Conservation (phyloP, 2,797 vertebrate genomes). For the Meda fulgida region DNA sequence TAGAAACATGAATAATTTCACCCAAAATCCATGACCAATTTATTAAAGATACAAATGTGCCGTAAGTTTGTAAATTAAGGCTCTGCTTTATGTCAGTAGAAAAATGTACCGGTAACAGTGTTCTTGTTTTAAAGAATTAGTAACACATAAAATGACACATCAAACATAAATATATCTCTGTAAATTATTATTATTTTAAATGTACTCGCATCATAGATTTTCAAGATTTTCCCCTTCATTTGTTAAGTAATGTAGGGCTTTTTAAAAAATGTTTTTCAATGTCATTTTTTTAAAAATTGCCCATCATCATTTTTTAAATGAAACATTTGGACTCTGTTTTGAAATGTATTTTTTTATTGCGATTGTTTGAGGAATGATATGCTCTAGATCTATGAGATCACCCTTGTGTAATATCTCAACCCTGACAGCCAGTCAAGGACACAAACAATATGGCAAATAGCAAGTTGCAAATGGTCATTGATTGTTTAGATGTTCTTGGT, state of each 20-base stretch:
- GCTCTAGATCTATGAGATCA: conserved; percentile 71
- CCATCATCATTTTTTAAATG: background rate
- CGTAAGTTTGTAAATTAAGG: background rate
- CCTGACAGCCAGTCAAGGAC: conserved; percentile 80
- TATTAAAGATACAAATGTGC: background rate
- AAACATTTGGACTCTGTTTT: background rate
- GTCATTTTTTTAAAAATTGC: background rate
- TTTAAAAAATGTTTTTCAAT: background rate
- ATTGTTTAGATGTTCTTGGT: conserved; percentile 86
- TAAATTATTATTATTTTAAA: background rate
- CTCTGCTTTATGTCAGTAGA: background rate
- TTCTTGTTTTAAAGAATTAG: background rate
- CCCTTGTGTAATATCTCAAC: conserved; percentile 77
- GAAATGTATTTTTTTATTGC: background rate
- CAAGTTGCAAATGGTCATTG: conserved; percentile 87
- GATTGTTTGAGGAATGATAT: background rate
- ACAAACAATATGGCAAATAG: conserved; percentile 85
- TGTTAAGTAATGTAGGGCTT: background rate
- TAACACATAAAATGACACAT: background rate
- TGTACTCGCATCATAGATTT: background rate
- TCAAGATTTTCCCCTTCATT: background rate
- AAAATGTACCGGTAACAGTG: background rate
- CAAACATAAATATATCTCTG: too few relatives aligned
- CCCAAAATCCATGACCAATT: background rate
- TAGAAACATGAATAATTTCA: background rate